Evolutionary conservation across 2,888 invertebrate species (phyloP), one percentile per base, ranked within the genome.

Genomic region (Endomychus coccineus): DNA sequence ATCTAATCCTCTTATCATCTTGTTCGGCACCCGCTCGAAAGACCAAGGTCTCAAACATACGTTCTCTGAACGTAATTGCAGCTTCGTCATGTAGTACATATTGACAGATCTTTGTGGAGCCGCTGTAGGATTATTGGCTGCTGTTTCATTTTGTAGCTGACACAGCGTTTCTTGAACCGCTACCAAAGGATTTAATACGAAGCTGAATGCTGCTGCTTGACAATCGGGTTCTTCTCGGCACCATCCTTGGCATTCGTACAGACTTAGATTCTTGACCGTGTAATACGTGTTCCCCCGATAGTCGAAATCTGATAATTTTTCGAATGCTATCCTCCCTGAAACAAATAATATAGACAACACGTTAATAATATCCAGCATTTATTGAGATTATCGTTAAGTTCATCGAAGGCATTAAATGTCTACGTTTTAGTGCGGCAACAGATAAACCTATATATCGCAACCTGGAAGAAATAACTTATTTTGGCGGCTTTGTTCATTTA

Each of bases 211-310:
- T 3, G 90, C 91, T 2, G 92, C 90, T 58, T 86, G 88, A 58
- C 92, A 92, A 58, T 90, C 89, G 0, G 83, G 79, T 55, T 92
- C 91, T 61, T 92, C 90, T 31, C 90, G 74, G 64, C 92, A 94
- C 91, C 91, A 92, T 17, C 90, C 90, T 62, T 92, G 90, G 64
- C 92, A 94, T 67, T 92, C 91, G 70, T 89, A 90, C 28, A 94
- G 71, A 10, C 90, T 88, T 25, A 92, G 73, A 67, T 94, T 94
- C 61, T 89, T 81, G 34, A 90, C 89, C 34, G 85, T 90, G 70
- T 90, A 91, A 65, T 92, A 92, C 23, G 89, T 88, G 38, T 82
- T 88, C 34, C 92, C 92, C 36, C 85, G 73, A 66, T 89, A 94
- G 67, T 92, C 92, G 55, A 80, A 80, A 65, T 92, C 91, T 46